Evolutionary conservation across 2,888 invertebrate species (phyloP), one percentile per base, ranked within the genome.

Genomic region (Tryphoninae sp.): DNA sequence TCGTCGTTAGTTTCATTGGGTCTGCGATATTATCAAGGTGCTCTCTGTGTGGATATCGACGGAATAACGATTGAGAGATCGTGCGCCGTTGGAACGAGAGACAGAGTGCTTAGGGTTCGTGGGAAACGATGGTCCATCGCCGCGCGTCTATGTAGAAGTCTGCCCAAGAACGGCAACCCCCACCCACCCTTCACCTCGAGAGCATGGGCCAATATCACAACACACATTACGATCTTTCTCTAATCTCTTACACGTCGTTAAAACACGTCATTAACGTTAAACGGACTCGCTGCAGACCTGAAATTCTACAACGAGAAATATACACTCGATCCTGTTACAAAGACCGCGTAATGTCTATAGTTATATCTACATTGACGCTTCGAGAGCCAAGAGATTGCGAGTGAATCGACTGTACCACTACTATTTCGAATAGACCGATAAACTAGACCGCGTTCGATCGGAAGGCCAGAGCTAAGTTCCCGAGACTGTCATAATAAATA

Each of bases 251-350:
- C 88, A 89, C 89, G 88, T 91, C 89, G 89, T 91, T 91, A 91
- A 90, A 91, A 89, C 90, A 89, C 91, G 90, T 91, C 89, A 91
- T 91, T 91, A 92, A 90, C 90, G 91, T 90, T 90, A 89, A 84
- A 84, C 83, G 76, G 61, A 75, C 58, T 81, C 59, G 76, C 80
- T 76, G 51, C 53, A 71, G 11, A 76, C 67, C 64, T 58, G 65
- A 69, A 61, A 19, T 64, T 67, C 53, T 59, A 76, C 81, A 83
- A 83, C 83, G 83, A 75, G 71, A 75, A 67, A 71, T 64, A 65
- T 61, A 72, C 65, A 61, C 75, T 58, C 61, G 42, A 78, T 71
- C 61, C 67, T 74, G 49, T 76, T 62, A 61, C 69, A 45, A 75
- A 61, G 51, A 53, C 75, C 67, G 22, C 61, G 64, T 68, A 58